Evolutionary conservation across 2,113 vertebrate species (phyloP).

Genomic region (human (Homo sapiens)): DNA sequence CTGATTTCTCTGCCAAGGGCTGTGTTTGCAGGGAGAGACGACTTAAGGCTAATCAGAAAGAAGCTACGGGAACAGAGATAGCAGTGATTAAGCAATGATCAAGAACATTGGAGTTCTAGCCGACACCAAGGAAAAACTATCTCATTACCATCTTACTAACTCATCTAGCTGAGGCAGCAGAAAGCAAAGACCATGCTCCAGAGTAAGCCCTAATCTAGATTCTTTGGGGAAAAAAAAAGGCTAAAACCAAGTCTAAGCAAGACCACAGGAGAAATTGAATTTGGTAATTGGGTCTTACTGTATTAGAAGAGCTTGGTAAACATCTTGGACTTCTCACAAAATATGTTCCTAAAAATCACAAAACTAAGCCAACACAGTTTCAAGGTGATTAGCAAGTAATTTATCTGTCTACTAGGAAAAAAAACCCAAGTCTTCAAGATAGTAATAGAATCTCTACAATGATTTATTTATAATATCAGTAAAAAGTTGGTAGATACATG

Average conservation of each 20-base stretch:
- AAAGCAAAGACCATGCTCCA: not conserved
- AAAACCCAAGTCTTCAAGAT: not conserved
- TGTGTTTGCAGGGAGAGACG: not conserved
- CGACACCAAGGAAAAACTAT: not conserved
- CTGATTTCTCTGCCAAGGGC: not conserved
- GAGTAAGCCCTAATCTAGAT: not conserved
- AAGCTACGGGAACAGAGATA: not conserved
- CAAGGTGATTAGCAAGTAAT: not conserved
- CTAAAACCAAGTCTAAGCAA: not conserved
- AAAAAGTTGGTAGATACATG: not conserved
- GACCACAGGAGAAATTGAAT: not conserved
- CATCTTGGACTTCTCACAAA: not conserved
- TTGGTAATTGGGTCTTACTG: not conserved
- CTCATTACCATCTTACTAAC: not conserved
- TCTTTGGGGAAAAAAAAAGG: not conserved
- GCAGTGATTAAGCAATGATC: not conserved
- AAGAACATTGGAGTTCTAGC: not conserved
- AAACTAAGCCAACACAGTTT: not conserved
- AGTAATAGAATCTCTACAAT: not conserved
- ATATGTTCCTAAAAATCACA: not conserved
- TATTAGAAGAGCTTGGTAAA: not conserved
- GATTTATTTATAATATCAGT: not conserved
- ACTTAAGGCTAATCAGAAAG: not conserved
- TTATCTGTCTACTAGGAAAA: not conserved
- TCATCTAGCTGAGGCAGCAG: not conserved